phyloP scores from a whole-genome alignment of 1,140 invertebrate species.

The Acromyrmex heyeri region DNA sequence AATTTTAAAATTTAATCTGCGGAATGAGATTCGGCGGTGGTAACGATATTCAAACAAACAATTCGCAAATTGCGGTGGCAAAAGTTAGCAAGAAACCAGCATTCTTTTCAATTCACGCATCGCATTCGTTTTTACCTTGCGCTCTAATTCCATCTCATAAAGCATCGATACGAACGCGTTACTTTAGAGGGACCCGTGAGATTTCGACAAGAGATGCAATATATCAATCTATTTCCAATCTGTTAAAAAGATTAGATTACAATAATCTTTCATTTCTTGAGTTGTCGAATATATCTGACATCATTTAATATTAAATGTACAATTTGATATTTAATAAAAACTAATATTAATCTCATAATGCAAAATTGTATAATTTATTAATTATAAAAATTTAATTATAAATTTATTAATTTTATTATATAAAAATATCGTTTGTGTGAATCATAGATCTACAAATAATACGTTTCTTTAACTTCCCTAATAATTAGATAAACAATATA shows the following conservation, averaged over 20 bases:
- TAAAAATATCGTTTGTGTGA: background rate
- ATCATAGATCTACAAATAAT: background rate
- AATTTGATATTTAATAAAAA: background rate
- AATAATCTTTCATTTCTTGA: background rate
- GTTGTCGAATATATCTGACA: background rate
- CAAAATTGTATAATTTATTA: background rate
- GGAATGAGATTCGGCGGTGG: constrained; percentile 28
- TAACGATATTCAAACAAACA: constrained; percentile 14
- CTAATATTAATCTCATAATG: background rate
- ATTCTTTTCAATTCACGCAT: constrained; percentile 61
- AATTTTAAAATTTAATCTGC: constrained; percentile 43
- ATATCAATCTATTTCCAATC: background rate
- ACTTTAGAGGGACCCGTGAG: background rate
- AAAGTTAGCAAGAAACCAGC: constrained; percentile 55
- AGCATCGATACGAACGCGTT: constrained; percentile 21
- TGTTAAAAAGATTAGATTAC: constrained; percentile 1
- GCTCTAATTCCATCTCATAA: constrained; percentile 70
- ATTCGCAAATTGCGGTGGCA: constrained; percentile 21
- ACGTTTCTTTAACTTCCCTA: too few relatives aligned
- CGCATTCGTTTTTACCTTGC: constrained; percentile 56
- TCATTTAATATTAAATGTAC: background rate
- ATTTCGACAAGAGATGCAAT: background rate
- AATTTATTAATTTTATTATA: background rate
- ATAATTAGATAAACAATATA: background rate
- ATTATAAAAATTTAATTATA: background rate